Base-by-base conservation (phyloP, 2,888 invertebrate genomes). In the Chymomyza fuscimana region DNA sequence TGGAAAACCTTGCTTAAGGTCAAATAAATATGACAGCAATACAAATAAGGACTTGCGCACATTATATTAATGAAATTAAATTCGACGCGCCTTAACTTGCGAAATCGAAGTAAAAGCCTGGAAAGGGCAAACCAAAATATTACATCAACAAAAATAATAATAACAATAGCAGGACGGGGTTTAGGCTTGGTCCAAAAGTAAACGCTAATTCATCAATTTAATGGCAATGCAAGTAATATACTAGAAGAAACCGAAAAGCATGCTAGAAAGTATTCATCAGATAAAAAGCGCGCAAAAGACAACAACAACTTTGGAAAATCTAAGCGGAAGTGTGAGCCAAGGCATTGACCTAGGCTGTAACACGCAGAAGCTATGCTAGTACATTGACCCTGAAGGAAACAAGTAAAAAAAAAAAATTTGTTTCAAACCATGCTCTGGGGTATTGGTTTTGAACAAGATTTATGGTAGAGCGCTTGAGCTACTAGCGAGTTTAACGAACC, bases 121-220 rank as follows among this genome's bases (percentile, higher is more conserved):
- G 22, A 63, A 40, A 64, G 12, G 9, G 29, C 15, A 29, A 59
- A 65, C 65, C 29, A 64, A 56, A 46, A 12, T 12, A 46, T 12
- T 46, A 46, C 40, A 46, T 15, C 40, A 12, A 46, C 40, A 46
- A 46, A 4, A 46, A 46, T 46, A 46, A 46, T 12, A 46, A 46
- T 12, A 40, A 10, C 9, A 4, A 40, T 9, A 40, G 5, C 5
- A 9, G 40, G 9, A 10, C 6, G 65, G 61, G 6, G 16, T 50
- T 58, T 32, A n/a, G 62, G 50, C 46, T 19, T 19, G 29, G 22
- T 52, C 69, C 59, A 61, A 72, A 78, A 69, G 67, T 64, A 77
- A 82, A 75, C 64, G 72, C 65, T 59, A 73, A 80, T 84, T 82
- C 75, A 85, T 83, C 85, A 87, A 76, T 79, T 85, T 79, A 82